Evolutionary conservation across 2,888 invertebrate genomes (phyloP).

Genomic region (Meiosimyza decipiens): DNA sequence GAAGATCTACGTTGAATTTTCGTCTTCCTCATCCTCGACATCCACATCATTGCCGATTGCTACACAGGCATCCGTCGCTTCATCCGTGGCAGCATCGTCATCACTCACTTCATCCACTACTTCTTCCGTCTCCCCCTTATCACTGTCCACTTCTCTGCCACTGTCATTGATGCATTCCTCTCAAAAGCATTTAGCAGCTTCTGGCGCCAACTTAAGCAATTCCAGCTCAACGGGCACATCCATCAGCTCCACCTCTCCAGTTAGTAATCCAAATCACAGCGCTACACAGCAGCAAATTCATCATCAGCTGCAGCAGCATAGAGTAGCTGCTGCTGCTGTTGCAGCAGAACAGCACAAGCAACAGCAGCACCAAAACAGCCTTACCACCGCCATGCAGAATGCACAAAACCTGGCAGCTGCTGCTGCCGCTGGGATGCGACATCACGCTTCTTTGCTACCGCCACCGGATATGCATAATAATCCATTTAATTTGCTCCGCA

Average conservation of each 20-base stretch:
- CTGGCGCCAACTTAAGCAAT: slow-evolving; percentile 39
- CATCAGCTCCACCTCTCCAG: slow-evolving; percentile 49
- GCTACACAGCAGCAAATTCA: slow-evolving; percentile 37
- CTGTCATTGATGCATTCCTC: slow-evolving; percentile 37
- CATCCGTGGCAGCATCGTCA: slow-evolving; percentile 42
- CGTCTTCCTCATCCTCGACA: slow-evolving; percentile 53
- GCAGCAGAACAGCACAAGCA: slow-evolving; percentile 65
- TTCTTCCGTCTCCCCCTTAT: slow-evolving; percentile 41
- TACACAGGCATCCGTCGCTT: slow-evolving; percentile 39
- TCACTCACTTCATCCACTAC: slow-evolving; percentile 42
- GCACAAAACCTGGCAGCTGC: slow-evolving; percentile 69
- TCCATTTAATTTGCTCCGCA: slow-evolving; percentile 80
- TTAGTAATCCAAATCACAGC: slow-evolving; percentile 36
- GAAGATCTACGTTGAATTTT: slow-evolving; percentile 86
- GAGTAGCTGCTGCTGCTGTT: slow-evolving; percentile 70
- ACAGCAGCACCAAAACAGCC: slow-evolving; percentile 66
- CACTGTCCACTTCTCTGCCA: slow-evolving; percentile 42
- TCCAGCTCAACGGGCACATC: slow-evolving; percentile 44
- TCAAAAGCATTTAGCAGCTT: slow-evolving; percentile 34
- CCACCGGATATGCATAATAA: slow-evolving; percentile 79
- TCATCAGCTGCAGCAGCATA: slow-evolving; percentile 48
- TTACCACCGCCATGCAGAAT: slow-evolving; percentile 74
- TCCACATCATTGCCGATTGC: slow-evolving; percentile 45
- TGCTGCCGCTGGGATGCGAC: slow-evolving; percentile 68
- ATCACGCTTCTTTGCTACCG: slow-evolving; percentile 76